Evolutionary conservation across 2,888 invertebrate genomes (phyloP), one percentile per base, ranked within the genome.

Genomic region (Eupithecia subfuscata): DNA sequence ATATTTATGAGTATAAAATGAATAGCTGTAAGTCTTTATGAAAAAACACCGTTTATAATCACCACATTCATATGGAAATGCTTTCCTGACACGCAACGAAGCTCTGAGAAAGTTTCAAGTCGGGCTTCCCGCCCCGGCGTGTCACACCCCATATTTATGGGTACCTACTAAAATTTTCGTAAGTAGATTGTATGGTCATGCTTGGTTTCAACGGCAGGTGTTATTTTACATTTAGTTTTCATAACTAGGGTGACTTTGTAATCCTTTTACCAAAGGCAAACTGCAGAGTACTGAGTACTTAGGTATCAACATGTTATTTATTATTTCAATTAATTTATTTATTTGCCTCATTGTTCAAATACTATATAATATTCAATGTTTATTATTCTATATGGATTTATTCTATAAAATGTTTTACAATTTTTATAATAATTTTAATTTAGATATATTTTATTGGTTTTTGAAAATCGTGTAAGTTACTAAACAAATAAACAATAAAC

Each of bases 11-110:
- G 40, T n/a, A 11, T 25, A 37, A 67, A 67, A 67, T 67, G 40
- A 67, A 67, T 40, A 67, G 65, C 65, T 37, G 37, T 67, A n/a
- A 67, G 40, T 67, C 40, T 67, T 40, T 37, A 67, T 67, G 37
- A 67, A 68, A 65, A 70, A 70, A 70, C 43, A 60, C 60, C 70
- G 67, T 67, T 60, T 69, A 73, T 48, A 71, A 65, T 71, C 60
- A 1, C 34, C 16, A 69, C 48, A 74, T 77, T 70, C 69, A 64
- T 73, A 77, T 77, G 75, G 18, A 69, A 77, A 77, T 77, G 63
- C 67, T 69, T 73, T 77, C 22, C 48, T 12, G 68, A 73, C 77
- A 77, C 74, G 77, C 77, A 67, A 75, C 67, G 70, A 69, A 73
- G 34, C 43, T 70, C 52, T 52, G 68, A 64, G 52, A 75, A 75